These are phyloP conservation scores for Myzus persicae DNA, from an alignment of 1,140 invertebrate species.

Conservation along the genomic window DNA sequence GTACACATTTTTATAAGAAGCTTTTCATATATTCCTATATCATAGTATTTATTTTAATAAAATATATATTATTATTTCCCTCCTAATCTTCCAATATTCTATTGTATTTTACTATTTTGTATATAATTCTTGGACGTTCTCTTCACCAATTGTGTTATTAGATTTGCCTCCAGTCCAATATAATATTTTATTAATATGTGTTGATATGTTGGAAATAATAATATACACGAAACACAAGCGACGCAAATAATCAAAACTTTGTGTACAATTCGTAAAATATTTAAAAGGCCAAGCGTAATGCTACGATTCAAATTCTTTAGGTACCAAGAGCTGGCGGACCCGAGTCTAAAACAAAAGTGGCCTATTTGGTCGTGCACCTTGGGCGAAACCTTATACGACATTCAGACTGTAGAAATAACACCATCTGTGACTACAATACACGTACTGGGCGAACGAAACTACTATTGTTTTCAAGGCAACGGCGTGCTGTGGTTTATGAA, in stretches of 20 bases:
- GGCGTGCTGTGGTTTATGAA: conserved; percentile 80
- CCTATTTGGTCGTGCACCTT: conserved; percentile 81
- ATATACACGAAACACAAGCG: neutral
- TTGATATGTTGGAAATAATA: neutral
- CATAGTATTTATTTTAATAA: neutral
- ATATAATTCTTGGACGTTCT: no score
- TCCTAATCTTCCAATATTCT: no score
- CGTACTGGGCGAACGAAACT: conserved; percentile 76
- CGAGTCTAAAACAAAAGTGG: conserved; percentile 68
- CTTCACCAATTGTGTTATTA: neutral
- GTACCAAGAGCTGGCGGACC: conserved; percentile 71
- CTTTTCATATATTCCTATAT: neutral
- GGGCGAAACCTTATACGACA: conserved; percentile 76
- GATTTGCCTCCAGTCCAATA: neutral
- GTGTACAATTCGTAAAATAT: neutral
- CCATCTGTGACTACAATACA: conserved; percentile 71
- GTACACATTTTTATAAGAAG: neutral
- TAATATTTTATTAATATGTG: neutral
- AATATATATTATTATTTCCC: no score
- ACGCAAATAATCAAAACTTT: neutral
- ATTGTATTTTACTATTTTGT: no score
- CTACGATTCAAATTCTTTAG: conserved; percentile 64
- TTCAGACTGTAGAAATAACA: conserved; percentile 69
- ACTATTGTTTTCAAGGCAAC: conserved; percentile 79
- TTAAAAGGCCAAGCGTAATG: neutral